These are phyloP conservation scores for Melospiza melodia DNA, from an alignment of 2,113 vertebrate genomes.

Conservation along the genomic window DNA sequence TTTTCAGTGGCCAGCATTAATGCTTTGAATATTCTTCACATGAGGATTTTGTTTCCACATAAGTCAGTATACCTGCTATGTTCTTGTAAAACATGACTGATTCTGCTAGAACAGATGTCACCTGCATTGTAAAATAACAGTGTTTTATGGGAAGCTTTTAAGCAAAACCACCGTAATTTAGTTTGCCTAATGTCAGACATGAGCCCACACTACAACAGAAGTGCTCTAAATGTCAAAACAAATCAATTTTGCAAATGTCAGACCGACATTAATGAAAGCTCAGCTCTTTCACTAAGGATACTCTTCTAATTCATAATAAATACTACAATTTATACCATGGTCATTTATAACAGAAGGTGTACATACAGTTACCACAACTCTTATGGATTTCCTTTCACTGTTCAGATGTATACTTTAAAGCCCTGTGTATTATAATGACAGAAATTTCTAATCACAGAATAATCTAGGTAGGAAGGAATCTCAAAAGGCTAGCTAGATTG, in stretches of 20 bases:
- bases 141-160: constrained; percentile 58
- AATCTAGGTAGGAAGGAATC: background rate
- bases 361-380: background rate
- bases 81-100: background rate
- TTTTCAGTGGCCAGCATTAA: background rate
- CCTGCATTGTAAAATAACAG: constrained; percentile 1
- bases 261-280: constrained; percentile 59
- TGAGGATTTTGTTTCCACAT: background rate
- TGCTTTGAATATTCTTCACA: background rate
- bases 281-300: constrained; percentile 16
- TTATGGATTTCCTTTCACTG: background rate
- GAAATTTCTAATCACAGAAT: background rate
- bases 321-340: background rate
- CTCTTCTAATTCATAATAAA: constrained; percentile 52
- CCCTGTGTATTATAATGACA: background rate
- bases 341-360: background rate
- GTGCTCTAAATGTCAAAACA: constrained; percentile 77
- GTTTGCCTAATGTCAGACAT: constrained; percentile 70
- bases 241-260: constrained; percentile 80
- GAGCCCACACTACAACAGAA: constrained; percentile 51
- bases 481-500: background rate
- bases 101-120: background rate
- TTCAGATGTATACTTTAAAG: background rate
- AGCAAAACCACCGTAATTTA: constrained; percentile 64
- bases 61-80: background rate